Base-by-base conservation (phyloP, 2,888 invertebrate genomes). In the Xestia sexstrigata region DNA sequence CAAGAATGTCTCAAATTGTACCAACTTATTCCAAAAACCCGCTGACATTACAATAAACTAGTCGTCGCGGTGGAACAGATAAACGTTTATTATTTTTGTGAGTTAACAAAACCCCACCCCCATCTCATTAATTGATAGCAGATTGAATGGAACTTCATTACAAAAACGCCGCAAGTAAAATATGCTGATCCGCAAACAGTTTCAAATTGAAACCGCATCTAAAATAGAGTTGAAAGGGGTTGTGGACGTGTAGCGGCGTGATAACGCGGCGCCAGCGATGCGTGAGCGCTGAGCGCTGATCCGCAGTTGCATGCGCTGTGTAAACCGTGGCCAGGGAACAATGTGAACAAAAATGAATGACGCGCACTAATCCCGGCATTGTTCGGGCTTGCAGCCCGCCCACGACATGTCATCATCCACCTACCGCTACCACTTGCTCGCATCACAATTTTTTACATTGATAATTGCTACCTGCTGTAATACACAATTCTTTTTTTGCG, bases 171-270 rank as follows among this genome's bases (percentile, higher is more conserved):
- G 87, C 84, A 86, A 82, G 89, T 95, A 94, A 95, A 95, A 95
- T 96, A 96, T 95, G 95, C 92, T 95, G 94, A 96, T 95, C 95
- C 94, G 91, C 89, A 90, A 89, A 92, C 93, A 92, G 93, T 94
- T 93, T 92, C 93, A 91, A 93, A 95, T 95, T 95, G 94, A 93
- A 93, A 93, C 90, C 92, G 90, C 92, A 92, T 91, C 89, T 91
- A 91, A 91, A 93, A 93, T 91, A 91, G 91, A 91, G 90, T 92
- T 88, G 90, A 92, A 94, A 94, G 94, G 95, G 95, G 94, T 94
- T 91, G 92, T 88, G 89, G 90, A 90, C 90, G 94, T 95, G 95
- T 91, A 87, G 89, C 88, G 90, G 89, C 82, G 93, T 92, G 96
- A 96, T 96, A 96, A 94, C 93, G 92, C 88, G 90, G 87, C 86